Evolutionary conservation across 1,140 invertebrate species (phyloP), one percentile per base, ranked within the genome.

Genomic region (Phymorhynchus buccinoides): DNA sequence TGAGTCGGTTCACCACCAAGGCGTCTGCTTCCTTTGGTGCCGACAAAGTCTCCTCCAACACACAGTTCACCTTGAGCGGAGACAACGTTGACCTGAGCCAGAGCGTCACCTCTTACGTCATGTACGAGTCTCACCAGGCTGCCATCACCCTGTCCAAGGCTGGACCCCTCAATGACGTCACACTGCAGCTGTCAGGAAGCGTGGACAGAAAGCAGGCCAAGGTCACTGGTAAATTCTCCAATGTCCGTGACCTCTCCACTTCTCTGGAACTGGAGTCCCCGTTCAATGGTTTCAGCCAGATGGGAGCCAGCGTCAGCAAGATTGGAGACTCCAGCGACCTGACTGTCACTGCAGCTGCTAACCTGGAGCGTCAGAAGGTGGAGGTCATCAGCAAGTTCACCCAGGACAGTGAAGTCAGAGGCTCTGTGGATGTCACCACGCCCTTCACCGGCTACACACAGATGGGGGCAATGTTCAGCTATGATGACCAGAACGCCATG

Each of bases 1-100:
- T 52, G 14, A 41, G 66, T 7, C 39, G 80, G 6, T 87, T 89
- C 41, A 86, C 52, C 37, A 79, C 77, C 77, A 79, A 48, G 41
- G 41, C 41, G 30, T 30, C 32, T 3, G 44, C 77, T 27, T 79
- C 77, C 1, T 4, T 22, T 12, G 77, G 42, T 18, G 77, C 12
- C n/a, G 32, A 32, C 44, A 79, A 79, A 22, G 44, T 79, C 27
- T 52, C 77, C 27, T 79, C 77, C 3, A 0, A 79, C 3, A 79
- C 77, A 18, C 27, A 32, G 41, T 56, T 30, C 27, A 32, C 42
- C 3, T 9, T 32, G 41, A 79, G 32, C 42, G 27, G n/a, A 6
- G 77, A 79, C 42, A 79, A 79, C 77, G 18, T 52, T 3, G 77
- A 79, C 37, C 77, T 79, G 4, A 52, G 4, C 77, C 77, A 79